These are phyloP conservation scores for Schlechtendalia chinensis DNA, from an alignment of 1,140 invertebrate species.

Conservation along the genomic window DNA sequence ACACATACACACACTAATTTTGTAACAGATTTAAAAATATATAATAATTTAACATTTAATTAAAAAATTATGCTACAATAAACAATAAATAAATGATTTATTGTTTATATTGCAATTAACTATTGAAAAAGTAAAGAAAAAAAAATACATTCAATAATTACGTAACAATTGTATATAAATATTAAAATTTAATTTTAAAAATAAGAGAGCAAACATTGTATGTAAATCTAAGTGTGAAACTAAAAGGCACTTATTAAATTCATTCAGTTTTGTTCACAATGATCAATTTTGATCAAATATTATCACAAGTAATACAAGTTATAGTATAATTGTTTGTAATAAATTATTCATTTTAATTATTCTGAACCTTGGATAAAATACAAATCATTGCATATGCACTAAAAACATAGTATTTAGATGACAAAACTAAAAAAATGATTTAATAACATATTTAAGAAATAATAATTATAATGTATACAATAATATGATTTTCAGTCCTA, in stretches of 20 bases:
- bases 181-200: not conserved
- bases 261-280: not conserved
- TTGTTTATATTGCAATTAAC: not conserved
- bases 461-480: not conserved
- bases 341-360: not conserved
- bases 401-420: not conserved
- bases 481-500: constrained; percentile 20
- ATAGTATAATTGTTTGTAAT: not conserved
- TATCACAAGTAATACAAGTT: not conserved
- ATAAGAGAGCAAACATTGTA: not conserved
- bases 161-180: not conserved
- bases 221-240: not conserved
- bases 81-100: not conserved
- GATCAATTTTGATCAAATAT: not conserved
- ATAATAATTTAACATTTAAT: constrained; percentile 29
- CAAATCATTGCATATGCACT: too few relatives aligned
- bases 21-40: constrained; percentile 26
- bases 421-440: not conserved
- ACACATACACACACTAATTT: not conserved
- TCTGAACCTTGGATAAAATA: not conserved
- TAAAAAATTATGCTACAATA: not conserved
- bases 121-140: not conserved
- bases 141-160: not conserved
- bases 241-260: constrained; percentile 17
- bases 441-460: not conserved